These are phyloP conservation scores for Drusus annulatus DNA, from an alignment of 1,140 invertebrate genomes.

Conservation along the genomic window DNA sequence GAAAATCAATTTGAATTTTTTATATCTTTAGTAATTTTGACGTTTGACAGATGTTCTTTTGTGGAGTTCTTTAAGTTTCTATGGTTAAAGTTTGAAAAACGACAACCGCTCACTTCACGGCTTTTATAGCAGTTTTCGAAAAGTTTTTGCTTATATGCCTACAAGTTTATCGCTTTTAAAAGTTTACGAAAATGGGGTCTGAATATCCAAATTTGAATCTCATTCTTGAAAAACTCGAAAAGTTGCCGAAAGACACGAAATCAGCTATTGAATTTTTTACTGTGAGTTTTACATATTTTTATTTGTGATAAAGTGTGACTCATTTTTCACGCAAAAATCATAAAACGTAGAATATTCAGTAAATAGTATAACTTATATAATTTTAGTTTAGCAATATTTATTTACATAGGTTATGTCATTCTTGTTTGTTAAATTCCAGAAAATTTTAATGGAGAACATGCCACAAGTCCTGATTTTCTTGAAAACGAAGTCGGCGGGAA, in stretches of 20 bases:
- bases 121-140: too few relatives aligned
- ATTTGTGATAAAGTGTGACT: not conserved
- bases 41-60: too few relatives aligned
- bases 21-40: too few relatives aligned
- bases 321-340: too few relatives aligned
- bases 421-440: constrained; percentile 22
- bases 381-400: too few relatives aligned
- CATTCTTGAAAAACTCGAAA: constrained; percentile 17
- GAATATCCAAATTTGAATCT: not conserved
- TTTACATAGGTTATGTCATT: not conserved
- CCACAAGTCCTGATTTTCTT: constrained; percentile 20
- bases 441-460: constrained; percentile 26
- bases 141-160: too few relatives aligned
- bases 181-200: not conserved
- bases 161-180: not conserved
- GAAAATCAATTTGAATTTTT: too few relatives aligned
- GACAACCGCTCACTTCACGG: too few relatives aligned
- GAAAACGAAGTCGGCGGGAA: not conserved
- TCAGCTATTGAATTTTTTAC: constrained; percentile 30
- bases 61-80: too few relatives aligned
- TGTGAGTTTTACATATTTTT: constrained; percentile 17
- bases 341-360: too few relatives aligned
- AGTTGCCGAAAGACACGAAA: constrained; percentile 20
- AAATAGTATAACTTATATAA: too few relatives aligned
- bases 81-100: too few relatives aligned